A percentile compares a stretch with the other conserved stretches of the same genome.
Evolutionary conservation across 2,888 invertebrate species (phyloP).

Genomic region (Hypomecis punctinalis): DNA sequence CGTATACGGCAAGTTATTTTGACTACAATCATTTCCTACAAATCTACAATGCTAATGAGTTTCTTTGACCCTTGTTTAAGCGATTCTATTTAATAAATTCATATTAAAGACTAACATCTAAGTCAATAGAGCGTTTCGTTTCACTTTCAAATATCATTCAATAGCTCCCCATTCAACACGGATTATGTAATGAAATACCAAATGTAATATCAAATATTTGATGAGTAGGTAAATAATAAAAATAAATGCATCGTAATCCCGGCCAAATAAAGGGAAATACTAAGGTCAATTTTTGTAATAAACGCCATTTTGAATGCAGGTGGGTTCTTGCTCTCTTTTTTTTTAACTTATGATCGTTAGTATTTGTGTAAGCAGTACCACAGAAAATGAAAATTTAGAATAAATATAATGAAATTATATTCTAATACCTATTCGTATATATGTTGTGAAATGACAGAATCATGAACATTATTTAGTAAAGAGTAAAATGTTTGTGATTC

Average conservation of each 20-base stretch:
- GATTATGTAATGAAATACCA: constrained; percentile 20
- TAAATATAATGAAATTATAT: too few relatives aligned
- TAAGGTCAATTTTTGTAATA: too few relatives aligned
- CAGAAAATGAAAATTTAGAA: too few relatives aligned
- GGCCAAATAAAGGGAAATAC: background rate
- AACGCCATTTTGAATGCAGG: too few relatives aligned
- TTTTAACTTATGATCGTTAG: too few relatives aligned
- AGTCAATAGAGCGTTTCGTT: constrained; percentile 31
- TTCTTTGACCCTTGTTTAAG: constrained; percentile 5
- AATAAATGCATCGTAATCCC: background rate
- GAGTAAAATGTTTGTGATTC: too few relatives aligned
- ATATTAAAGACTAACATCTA: constrained; percentile 11
- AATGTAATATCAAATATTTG: constrained; percentile 7
- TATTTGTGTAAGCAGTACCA: too few relatives aligned
- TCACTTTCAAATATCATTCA: constrained; percentile 34
- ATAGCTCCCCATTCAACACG: constrained; percentile 21
- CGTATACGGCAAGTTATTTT: background rate
- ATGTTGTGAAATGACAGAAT: too few relatives aligned
- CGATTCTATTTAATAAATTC: background rate
- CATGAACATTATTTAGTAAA: too few relatives aligned
- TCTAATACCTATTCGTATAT: too few relatives aligned
- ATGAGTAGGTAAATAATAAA: background rate
- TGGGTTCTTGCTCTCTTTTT: too few relatives aligned
- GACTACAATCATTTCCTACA: constrained; percentile 6
- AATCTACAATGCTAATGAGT: constrained; percentile 1